phyloP scores from a whole-genome alignment of 2,888 invertebrate species.

The Lasioglossum pauxillum region DNA sequence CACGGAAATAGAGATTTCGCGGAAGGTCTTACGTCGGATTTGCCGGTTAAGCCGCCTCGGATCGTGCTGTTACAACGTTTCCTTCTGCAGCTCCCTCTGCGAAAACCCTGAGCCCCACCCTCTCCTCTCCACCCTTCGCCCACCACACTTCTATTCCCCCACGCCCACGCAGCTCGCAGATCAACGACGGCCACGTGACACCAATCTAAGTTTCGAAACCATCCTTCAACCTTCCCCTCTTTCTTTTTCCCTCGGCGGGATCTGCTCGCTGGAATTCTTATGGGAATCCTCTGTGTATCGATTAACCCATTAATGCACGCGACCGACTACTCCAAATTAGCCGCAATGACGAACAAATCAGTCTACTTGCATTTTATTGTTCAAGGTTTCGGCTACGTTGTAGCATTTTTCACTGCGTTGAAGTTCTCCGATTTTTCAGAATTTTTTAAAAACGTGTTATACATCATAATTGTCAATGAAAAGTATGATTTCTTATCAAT shows the following conservation, averaged over 20 bases:
- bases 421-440: background rate
- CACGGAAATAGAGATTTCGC: constrained; percentile 79
- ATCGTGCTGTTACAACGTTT: constrained; percentile 68
- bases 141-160: background rate
- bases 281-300: constrained; percentile 2
- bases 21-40: constrained; percentile 80
- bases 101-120: constrained; percentile 29
- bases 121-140: constrained; percentile 9
- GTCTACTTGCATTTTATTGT: background rate
- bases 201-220: constrained; percentile 80
- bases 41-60: constrained; percentile 78
- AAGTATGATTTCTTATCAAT: too few species aligned
- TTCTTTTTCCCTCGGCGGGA: constrained; percentile 5
- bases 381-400: background rate
- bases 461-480: too few species aligned
- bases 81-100: constrained; percentile 21
- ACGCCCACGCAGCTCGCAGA: constrained; percentile 40
- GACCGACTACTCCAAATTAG: background rate
- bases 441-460: too few species aligned
- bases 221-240: constrained; percentile 26
- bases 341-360: background rate
- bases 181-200: constrained; percentile 75
- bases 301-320: background rate
- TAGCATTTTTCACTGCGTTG: background rate
- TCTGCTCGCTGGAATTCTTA: constrained; percentile 5